phyloP scores from a whole-genome alignment of 2,113 vertebrate species.

The Cervus canadensis region DNA sequence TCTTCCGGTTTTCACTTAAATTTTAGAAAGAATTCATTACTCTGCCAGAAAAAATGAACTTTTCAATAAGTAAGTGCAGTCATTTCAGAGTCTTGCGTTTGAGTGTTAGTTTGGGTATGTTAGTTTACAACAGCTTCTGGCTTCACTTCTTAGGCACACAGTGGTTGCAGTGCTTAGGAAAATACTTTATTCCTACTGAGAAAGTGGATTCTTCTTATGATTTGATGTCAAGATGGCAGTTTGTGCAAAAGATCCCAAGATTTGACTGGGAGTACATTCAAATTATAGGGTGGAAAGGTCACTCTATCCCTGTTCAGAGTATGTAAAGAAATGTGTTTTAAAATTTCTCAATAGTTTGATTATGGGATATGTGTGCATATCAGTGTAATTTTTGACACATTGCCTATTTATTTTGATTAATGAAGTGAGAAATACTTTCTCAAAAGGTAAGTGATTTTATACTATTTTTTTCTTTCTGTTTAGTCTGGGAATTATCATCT shows the following conservation, averaged over 20 bases:
- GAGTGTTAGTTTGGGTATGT: neutral
- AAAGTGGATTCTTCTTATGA: fast-evolving
- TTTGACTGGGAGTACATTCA: neutral
- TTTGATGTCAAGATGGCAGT: neutral
- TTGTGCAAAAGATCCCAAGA: fast-evolving
- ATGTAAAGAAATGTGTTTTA: constrained; percentile 29
- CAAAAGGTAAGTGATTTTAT: constrained; percentile 12
- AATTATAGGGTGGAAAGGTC: neutral
- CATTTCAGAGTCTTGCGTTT: neutral
- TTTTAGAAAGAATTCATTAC: neutral
- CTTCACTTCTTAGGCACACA: neutral
- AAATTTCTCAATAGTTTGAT: neutral
- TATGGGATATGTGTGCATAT: neutral
- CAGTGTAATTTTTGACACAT: neutral
- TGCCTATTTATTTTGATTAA: constrained; percentile 69
- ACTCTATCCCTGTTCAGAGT: neutral
- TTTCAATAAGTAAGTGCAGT: neutral
- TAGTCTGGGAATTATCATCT: constrained; percentile 37
- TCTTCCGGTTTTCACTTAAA: neutral
- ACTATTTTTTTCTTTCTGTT: constrained; percentile 68
- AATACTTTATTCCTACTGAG: neutral
- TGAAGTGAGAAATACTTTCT: constrained; percentile 56
- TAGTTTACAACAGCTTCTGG: neutral
- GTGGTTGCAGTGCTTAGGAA: neutral
- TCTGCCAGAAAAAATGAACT: neutral